These are phyloP conservation scores for Urosaurus nigricauda DNA, from an alignment of 2,797 vertebrate genomes.

Conservation along the genomic window DNA sequence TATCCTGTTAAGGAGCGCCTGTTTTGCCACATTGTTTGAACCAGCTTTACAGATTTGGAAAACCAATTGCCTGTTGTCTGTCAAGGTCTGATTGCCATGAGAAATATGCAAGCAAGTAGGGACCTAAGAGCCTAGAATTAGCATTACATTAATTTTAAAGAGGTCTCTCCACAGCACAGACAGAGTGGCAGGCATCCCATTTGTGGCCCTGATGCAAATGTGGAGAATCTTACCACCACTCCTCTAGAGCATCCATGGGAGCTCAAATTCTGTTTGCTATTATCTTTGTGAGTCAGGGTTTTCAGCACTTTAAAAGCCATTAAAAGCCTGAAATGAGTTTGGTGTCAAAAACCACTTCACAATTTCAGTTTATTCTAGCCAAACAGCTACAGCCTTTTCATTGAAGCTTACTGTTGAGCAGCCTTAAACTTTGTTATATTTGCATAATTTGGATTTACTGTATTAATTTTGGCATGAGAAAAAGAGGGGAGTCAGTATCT, in stretches of 20 bases:
- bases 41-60: conserved; percentile 1
- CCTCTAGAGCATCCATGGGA: too few relatives aligned
- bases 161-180: neutral
- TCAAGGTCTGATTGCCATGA: neutral
- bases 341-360: too few relatives aligned
- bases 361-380: too few relatives aligned
- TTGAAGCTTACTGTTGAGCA: too few relatives aligned
- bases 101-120: neutral
- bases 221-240: too few relatives aligned
- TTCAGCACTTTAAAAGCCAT: neutral
- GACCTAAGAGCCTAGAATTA: too few relatives aligned
- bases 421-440: too few relatives aligned
- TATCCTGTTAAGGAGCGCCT: neutral
- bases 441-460: too few relatives aligned
- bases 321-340: neutral
- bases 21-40: conserved; percentile 19
- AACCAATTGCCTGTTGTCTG: conserved; percentile 1
- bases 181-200: neutral
- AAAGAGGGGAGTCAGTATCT: too few relatives aligned
- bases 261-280: too few relatives aligned
- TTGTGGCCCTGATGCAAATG: neutral
- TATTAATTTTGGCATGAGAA: too few relatives aligned
- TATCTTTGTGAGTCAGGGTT: neutral
- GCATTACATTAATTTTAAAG: neutral
- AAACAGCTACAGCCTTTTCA: too few relatives aligned